These are phyloP conservation scores for human DNA, from an alignment of 2,113 vertebrate genomes.

Conservation along the genomic window GRCh38 chr3:167744001-167744500, in stretches of 20 bases:
- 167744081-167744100: neutral
- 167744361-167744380: conserved; percentile 23
- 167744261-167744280: neutral
- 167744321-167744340: neutral
- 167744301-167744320: neutral
- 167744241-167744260: neutral
- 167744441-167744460: neutral
- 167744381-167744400: conserved; percentile 36
- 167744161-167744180: neutral
- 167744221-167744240: neutral
- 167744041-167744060: neutral
- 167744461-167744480: neutral
- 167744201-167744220: neutral
- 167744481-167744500: neutral
- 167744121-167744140: neutral
- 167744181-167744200: neutral
- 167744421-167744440: neutral
- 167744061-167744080: neutral
- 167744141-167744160: neutral
- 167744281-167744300: neutral
- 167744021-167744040: neutral
- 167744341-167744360: conserved; percentile 45
- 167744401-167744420: conserved; percentile 10
- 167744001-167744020: neutral
- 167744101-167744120: neutral